phyloP scores from a whole-genome alignment of 2,888 invertebrate genomes.

The Marronus borbonicus region DNA sequence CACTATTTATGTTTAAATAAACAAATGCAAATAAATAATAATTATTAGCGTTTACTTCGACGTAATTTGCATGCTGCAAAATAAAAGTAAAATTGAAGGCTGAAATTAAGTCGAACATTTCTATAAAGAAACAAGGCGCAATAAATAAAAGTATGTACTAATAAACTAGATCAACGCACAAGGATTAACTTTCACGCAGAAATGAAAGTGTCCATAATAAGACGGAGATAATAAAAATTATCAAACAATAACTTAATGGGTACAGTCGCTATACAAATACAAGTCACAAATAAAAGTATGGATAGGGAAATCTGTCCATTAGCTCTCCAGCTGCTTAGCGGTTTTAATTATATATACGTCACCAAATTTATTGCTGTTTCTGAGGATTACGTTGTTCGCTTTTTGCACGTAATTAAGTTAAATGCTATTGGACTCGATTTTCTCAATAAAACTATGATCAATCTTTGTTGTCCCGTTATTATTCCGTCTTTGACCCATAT shows the following conservation, averaged over 20 bases:
- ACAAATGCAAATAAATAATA: too few species aligned
- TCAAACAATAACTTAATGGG: slow-evolving; percentile 30
- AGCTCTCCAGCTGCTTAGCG: not conserved
- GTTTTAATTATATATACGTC: not conserved
- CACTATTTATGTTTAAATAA: too few species aligned
- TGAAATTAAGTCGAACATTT: slow-evolving; percentile 18
- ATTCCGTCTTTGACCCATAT: too few species aligned
- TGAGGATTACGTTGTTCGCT: too few species aligned
- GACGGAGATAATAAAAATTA: slow-evolving; percentile 22
- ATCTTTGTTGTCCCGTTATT: too few species aligned
- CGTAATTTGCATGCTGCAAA: not conserved
- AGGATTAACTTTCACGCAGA: slow-evolving; percentile 36
- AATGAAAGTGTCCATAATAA: slow-evolving; percentile 19
- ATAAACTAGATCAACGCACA: slow-evolving; percentile 33
- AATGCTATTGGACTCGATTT: not conserved
- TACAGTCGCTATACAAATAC: not conserved
- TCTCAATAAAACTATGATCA: too few species aligned
- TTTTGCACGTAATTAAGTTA: not conserved
- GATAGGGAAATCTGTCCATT: not conserved
- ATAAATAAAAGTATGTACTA: not conserved
- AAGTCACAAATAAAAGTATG: not conserved
- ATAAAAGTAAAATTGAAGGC: slow-evolving; percentile 3
- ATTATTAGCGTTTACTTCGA: too few species aligned
- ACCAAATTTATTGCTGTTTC: slow-evolving; percentile 1
- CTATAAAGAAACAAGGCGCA: slow-evolving; percentile 10